Conservation (phyloP, 2,113 vertebrate species). For the Ceyx cyanopectus region DNA sequence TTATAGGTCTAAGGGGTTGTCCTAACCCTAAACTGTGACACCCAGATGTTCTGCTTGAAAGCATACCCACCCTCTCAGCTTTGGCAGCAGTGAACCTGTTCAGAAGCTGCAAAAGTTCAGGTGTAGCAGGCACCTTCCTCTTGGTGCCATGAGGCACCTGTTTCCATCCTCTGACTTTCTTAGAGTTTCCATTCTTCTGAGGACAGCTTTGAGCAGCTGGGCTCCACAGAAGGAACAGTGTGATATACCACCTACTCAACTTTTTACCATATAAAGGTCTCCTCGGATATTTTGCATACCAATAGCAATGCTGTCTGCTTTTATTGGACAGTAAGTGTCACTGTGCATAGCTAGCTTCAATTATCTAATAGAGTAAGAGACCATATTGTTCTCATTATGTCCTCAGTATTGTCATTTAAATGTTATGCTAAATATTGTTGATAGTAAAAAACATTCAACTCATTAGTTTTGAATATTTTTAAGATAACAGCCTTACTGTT, state of each 20-base stretch:
- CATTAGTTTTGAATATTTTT: not conserved
- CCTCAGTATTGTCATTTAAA: not conserved
- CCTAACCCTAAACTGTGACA: too few species aligned
- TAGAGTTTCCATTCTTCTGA: not conserved
- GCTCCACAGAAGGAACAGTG: not conserved
- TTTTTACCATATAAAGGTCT: not conserved
- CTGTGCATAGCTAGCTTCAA: not conserved
- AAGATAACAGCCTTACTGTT: not conserved
- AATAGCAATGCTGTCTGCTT: too few species aligned
- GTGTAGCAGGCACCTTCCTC: not conserved
- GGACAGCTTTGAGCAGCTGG: not conserved
- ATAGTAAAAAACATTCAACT: not conserved
- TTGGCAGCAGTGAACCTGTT: not conserved
- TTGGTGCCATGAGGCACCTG: not conserved
- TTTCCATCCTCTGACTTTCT: not conserved
- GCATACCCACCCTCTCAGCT: not conserved
- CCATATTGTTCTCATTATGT: not conserved
- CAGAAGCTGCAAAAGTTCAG: not conserved
- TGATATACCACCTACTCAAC: not conserved
- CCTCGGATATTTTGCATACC: not conserved
- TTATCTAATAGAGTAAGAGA: not conserved
- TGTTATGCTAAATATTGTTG: not conserved
- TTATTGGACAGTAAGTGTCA: not conserved
- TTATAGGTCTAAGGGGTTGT: too few species aligned
- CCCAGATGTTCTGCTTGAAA: not conserved